Evolutionary conservation across 2,797 vertebrate species (phyloP), one percentile per base, ranked within the genome.

Genomic region (Anguilla megastoma): DNA sequence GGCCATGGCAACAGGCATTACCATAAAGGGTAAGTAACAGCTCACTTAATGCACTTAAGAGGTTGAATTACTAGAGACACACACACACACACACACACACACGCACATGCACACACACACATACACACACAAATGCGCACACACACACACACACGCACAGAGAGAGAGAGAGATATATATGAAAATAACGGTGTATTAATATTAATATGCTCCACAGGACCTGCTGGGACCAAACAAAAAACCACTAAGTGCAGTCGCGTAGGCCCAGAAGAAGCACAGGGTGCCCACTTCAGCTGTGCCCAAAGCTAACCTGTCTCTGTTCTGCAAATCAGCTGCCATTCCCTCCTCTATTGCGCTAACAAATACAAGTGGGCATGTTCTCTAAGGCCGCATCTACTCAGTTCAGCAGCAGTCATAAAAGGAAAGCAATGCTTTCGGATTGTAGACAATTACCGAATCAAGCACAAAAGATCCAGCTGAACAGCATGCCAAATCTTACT

Each of bases 61-160:
- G 79, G 27, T 9, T 76, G 36, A 14, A 76, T 30, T 76, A 27
- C 36, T 30, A 21, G 36, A 14, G 9, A 45, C 45, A 60, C 56
- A 4, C 36, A 52, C 21, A 48, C 9, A 58, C 69, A 85, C n/a
- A 21, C n/a, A 45, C 33, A 41, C 83, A 84, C 48, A 54, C 24
- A 54, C 41, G 5, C 21, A 74, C 27, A 50, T 63, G 52, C 86
- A 86, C 66, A 79, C 5, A 33, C 66, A 52, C 48, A 33, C 86
- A 86, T 48, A 76, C 66, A 86, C 86, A 86, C 86, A 86, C 86
- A 76, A 2, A 86, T 48, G 48, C 60, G n/a, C 86, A 58, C 27
- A 41, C 86, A 58, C 27, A 9, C 41, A 50, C 41, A 30, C 63
- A 41, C 36, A 41, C 69, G 48, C 89, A 16, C 89, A 85, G 87